Evolutionary conservation across 2,113 vertebrate species (phyloP).

Genomic region (Callionymus lyra): DNA sequence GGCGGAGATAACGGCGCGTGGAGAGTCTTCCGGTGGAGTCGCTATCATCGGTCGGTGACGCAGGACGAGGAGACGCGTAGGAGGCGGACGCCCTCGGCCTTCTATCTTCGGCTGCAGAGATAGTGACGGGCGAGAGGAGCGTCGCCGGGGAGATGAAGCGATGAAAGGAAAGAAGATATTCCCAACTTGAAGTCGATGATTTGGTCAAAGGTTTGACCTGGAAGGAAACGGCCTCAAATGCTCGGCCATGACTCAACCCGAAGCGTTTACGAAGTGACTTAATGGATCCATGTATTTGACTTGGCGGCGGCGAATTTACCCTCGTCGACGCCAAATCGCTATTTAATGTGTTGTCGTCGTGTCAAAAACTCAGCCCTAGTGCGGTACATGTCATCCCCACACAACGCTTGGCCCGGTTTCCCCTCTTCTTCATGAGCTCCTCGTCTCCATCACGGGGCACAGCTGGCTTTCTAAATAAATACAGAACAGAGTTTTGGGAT

Average conservation of each 20-base stretch:
- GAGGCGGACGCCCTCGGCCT: slow-evolving; percentile 40
- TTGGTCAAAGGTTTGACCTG: not conserved
- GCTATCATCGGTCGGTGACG: slow-evolving; percentile 43
- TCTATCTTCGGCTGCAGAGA: slow-evolving; percentile 53
- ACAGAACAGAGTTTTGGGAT: too few species aligned
- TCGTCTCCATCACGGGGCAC: not conserved
- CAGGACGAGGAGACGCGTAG: slow-evolving; percentile 36
- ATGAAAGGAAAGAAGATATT: slow-evolving; percentile 23
- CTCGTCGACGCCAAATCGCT: slow-evolving; percentile 11
- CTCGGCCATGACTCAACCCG: not conserved
- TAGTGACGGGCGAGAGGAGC: slow-evolving; percentile 19
- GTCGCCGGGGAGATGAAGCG: slow-evolving; percentile 10
- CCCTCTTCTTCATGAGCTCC: not conserved
- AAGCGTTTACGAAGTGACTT: slow-evolving; percentile 9
- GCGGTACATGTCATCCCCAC: slow-evolving; percentile 3
- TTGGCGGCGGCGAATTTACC: slow-evolving; percentile 24
- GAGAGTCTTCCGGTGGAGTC: slow-evolving; percentile 45
- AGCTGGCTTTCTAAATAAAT: not conserved
- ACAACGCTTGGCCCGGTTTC: too few species aligned
- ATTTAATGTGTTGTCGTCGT: not conserved
- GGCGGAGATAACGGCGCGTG: slow-evolving; percentile 49
- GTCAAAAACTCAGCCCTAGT: slow-evolving; percentile 2
- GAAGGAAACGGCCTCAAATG: not conserved
- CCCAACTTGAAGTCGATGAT: slow-evolving; percentile 13
- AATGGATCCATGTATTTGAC: slow-evolving; percentile 34